Evolutionary conservation across 2,888 invertebrate genomes (phyloP).

Genomic region (Cyclophora punctaria): DNA sequence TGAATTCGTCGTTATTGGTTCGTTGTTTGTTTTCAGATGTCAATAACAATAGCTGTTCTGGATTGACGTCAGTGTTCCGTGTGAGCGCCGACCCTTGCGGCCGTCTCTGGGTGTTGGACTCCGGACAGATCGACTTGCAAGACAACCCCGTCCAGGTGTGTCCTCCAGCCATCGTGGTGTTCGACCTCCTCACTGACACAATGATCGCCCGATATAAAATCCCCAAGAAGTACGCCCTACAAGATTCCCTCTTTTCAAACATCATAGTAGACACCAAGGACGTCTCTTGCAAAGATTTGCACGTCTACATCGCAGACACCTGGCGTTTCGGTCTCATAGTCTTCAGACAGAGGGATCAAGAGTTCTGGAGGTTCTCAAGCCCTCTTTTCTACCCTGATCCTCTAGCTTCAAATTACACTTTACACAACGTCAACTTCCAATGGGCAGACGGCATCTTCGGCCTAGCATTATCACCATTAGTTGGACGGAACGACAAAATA

Average conservation of each 20-base stretch:
- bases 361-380: conserved; percentile 80
- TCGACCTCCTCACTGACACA: conserved; percentile 79
- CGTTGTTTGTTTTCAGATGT: conserved; percentile 30
- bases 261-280: conserved; percentile 78
- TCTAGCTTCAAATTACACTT: conserved; percentile 81
- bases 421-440: conserved; percentile 84
- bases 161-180: conserved; percentile 82
- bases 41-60: conserved; percentile 71
- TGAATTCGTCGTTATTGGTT: too few species aligned
- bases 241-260: conserved; percentile 80
- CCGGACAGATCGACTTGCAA: conserved; percentile 82
- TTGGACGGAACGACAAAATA: conserved; percentile 71
- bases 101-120: conserved; percentile 86
- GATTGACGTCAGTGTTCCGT: conserved; percentile 85
- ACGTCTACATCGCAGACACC: conserved; percentile 81
- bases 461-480: conserved; percentile 77
- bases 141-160: conserved; percentile 80
- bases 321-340: conserved; percentile 80
- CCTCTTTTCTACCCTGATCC: conserved; percentile 83
- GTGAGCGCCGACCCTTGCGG: conserved; percentile 83
- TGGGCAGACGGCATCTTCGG: conserved; percentile 90
- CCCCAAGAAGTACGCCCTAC: conserved; percentile 78
- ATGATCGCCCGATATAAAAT: conserved; percentile 78
- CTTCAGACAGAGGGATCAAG: conserved; percentile 74
- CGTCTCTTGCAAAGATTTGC: conserved; percentile 76